phyloP scores from a whole-genome alignment of 2,888 invertebrate genomes.

The Erpobdella octoculata region DNA sequence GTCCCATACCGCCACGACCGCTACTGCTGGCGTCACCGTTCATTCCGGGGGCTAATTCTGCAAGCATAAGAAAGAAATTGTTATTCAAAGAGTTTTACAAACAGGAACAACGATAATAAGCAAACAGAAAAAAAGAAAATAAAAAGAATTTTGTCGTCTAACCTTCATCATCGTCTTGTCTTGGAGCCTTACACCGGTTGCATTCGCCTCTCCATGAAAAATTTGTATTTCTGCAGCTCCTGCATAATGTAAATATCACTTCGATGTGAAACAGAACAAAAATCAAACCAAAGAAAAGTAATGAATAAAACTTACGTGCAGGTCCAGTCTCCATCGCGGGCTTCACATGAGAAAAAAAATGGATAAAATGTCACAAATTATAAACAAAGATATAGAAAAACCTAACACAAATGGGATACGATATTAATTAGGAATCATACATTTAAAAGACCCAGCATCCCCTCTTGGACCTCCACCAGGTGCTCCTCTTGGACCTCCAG shows the following conservation, averaged over 20 bases:
- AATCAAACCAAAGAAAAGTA: too few species aligned
- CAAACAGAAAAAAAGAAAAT: not conserved
- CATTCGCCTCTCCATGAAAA: constrained; percentile 91
- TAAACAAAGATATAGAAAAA: too few species aligned
- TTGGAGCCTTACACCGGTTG: constrained; percentile 73
- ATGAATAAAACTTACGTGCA: too few species aligned
- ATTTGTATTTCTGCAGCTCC: constrained; percentile 60
- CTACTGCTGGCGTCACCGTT: too few species aligned
- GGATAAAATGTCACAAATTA: not conserved
- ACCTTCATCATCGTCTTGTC: constrained; percentile 41
- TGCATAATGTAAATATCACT: not conserved
- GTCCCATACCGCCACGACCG: too few species aligned
- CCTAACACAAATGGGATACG: too few species aligned
- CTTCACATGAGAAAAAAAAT: not conserved
- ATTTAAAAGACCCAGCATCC: too few species aligned
- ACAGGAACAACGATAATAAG: too few species aligned
- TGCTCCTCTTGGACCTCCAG: not conserved
- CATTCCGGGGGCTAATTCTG: not conserved
- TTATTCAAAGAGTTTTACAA: not conserved
- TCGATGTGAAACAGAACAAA: not conserved
- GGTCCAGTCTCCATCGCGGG: not conserved
- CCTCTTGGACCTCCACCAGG: too few species aligned
- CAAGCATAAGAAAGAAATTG: not conserved
- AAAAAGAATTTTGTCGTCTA: not conserved
- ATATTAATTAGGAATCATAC: too few species aligned